Conservation (phyloP, 2,113 vertebrate genomes). For the Gymnocephalus cernua region DNA sequence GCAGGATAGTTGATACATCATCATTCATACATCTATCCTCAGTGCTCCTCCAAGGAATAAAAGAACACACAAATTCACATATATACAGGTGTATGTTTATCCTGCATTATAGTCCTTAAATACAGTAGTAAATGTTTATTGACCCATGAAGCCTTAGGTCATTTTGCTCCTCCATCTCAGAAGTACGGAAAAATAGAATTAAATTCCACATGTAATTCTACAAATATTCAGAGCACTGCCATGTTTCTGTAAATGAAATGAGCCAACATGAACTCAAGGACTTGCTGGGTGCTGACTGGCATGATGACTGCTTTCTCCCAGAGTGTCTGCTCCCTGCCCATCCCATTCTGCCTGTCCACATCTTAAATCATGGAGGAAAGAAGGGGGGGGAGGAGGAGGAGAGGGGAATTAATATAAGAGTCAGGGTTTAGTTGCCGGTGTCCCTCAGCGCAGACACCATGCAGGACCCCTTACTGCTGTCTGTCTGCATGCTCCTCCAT, state of each 20-base stretch:
- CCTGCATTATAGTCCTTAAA: not conserved
- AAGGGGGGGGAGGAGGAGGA: conserved; percentile 32
- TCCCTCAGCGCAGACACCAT: conserved; percentile 52
- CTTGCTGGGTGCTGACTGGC: conserved; percentile 51
- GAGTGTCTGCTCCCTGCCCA: conserved; percentile 67
- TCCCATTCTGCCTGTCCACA: conserved; percentile 59
- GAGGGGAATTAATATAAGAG: conserved; percentile 49
- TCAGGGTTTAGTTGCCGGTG: conserved; percentile 51
- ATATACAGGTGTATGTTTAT: not conserved
- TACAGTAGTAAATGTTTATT: not conserved
- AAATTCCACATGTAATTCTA: not conserved
- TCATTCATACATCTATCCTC: not conserved
- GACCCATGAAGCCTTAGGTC: not conserved
- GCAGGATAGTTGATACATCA: not conserved
- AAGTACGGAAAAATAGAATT: not conserved
- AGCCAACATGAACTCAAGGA: conserved; percentile 58
- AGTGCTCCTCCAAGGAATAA: not conserved
- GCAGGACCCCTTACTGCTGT: conserved; percentile 60
- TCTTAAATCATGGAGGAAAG: conserved; percentile 41
- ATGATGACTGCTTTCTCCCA: conserved; percentile 29
- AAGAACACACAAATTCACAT: not conserved
- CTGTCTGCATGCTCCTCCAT: conserved; percentile 66
- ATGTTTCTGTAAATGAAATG: not conserved
- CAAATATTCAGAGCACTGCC: not conserved
- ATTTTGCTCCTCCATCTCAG: not conserved